These are phyloP conservation scores for Plutomurus gul DNA, from an alignment of 1,140 invertebrate species.

Conservation along the genomic window DNA sequence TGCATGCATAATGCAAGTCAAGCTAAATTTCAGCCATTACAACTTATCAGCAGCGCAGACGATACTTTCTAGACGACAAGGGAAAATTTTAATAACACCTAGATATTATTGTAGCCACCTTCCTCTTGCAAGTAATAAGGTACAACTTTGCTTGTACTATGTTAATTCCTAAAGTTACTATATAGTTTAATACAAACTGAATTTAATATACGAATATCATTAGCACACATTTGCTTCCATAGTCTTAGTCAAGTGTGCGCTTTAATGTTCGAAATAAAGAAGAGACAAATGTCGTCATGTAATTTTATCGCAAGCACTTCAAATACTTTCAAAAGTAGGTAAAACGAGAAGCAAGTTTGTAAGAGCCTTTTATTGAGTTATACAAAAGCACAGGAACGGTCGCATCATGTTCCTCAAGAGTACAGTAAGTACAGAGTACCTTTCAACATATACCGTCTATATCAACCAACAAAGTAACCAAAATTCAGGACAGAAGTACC, in stretches of 20 bases:
- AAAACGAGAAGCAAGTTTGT: too few species aligned
- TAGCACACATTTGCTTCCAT: conserved; percentile 10
- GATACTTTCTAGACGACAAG: not conserved
- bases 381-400: too few species aligned
- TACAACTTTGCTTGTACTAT: too few species aligned
- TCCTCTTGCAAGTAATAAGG: too few species aligned
- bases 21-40: conserved; percentile 6
- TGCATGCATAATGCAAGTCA: not conserved
- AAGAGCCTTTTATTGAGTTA: too few species aligned
- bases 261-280: not conserved
- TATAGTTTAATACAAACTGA: too few species aligned
- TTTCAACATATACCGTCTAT: too few species aligned
- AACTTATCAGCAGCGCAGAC: not conserved
- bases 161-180: too few species aligned
- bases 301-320: not conserved
- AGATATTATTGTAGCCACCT: too few species aligned
- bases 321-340: too few species aligned
- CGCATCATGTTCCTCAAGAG: not conserved
- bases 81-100: too few species aligned
- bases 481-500: not conserved
- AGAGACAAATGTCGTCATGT: not conserved
- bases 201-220: not conserved
- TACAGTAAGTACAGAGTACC: not conserved
- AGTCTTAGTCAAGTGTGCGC: not conserved
- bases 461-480: not conserved